Percentiles rank a stretch among this genome's conserved stretches.
Evolutionary conservation across 2,113 vertebrate genomes (phyloP).

Genomic region (Pseudolaguvia tuberculata): DNA sequence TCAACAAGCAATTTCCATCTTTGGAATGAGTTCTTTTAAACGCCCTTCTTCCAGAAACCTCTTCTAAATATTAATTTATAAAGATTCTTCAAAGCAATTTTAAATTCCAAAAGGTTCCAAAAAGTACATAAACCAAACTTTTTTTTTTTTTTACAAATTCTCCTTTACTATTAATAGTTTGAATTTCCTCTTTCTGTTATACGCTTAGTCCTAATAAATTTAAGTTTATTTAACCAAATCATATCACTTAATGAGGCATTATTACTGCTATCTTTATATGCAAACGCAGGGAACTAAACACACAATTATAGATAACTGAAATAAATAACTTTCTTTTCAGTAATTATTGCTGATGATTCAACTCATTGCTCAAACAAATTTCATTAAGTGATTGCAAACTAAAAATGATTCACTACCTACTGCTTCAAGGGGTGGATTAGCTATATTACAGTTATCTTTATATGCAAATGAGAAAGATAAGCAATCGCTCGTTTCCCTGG

Average conservation of each 20-base stretch:
- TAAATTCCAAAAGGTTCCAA: background rate
- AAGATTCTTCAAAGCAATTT: background rate
- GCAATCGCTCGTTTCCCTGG: constrained; percentile 65
- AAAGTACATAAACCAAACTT: background rate
- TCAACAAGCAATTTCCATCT: constrained; percentile 17
- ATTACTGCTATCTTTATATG: constrained; percentile 68
- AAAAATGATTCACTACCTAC: constrained; percentile 69
- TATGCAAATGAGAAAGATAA: constrained; percentile 73
- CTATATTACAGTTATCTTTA: constrained; percentile 71
- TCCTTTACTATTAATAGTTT: background rate
- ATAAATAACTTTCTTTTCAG: constrained; percentile 67
- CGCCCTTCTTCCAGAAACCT: background rate
- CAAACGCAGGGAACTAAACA: constrained; percentile 65
- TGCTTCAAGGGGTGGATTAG: constrained; percentile 71
- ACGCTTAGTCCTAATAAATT: constrained; percentile 37
- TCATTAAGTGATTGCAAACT: constrained; percentile 74
- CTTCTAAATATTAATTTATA: background rate
- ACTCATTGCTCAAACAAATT: constrained; percentile 76
- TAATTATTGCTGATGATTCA: constrained; percentile 73
- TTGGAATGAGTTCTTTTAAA: constrained; percentile 10
- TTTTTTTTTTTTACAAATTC: background rate
- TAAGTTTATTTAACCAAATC: constrained; percentile 52
- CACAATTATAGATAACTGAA: constrained; percentile 65
- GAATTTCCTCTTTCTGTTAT: constrained; percentile 12
- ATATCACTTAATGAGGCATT: constrained; percentile 71